Evolutionary conservation across 2,113 vertebrate genomes (phyloP), one percentile per base, ranked within the genome.

Genomic region (Atherinomorus stipes): DNA sequence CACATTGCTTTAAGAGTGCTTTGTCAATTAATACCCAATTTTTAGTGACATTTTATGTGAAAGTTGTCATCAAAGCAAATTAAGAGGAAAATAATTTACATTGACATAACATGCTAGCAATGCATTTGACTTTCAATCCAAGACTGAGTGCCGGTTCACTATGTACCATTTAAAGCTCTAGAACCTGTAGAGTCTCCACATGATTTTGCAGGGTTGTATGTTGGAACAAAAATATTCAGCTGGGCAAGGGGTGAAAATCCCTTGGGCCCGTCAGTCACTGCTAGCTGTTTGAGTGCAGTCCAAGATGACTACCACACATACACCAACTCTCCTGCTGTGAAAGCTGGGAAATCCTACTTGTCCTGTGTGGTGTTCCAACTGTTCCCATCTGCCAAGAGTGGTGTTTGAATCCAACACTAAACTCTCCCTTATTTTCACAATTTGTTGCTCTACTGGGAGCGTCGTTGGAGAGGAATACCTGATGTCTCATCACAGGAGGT

Each of bases 191-290:
- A 50, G 50, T 83, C 58, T 82, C 69, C 64, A 38, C 78, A 77
- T 74, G 58, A 81, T 87, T 86, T 80, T 64, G 76, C 54, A 31
- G 54, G 57, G 71, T 50, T 61, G 47, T 53, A 45, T 8, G 13
- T 71, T 59, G 0, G 0, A 40, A 47, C 37, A 25, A 54, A 53
- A 42, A 31, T 49, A 83, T 85, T 87, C 75, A 68, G 51, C 77
- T 57, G 81, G 79, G 74, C 73, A 82, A 34, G 72, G 60, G 68
- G 71, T 64, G 80, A 82, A 72, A 31, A 65, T 86, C 86, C 87
- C 83, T 16, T 18, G 69, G 75, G 78, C 51, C 71, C 77, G 70
- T 83, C 88, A 88, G 77, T 87, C 89, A 86, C 66, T 69, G 74
- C 78, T 82, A 52, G 76, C 76, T 77, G 71, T 84, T 83, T 85